Conservation (phyloP, 2,888 invertebrate species). For the Luffia ferchaultella region DNA sequence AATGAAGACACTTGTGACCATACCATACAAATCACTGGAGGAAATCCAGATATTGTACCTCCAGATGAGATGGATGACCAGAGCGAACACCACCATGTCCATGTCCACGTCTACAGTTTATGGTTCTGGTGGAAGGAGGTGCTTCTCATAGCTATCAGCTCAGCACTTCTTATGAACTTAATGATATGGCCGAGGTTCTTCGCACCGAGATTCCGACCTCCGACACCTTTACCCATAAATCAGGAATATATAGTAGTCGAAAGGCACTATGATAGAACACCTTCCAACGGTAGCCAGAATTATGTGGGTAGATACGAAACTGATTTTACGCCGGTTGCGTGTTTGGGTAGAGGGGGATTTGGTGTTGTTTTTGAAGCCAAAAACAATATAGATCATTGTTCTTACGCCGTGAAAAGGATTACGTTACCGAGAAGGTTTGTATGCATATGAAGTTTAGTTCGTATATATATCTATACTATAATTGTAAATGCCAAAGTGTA, state of each 20-base stretch:
- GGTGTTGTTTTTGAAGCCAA: slow-evolving; percentile 95
- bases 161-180: slow-evolving; percentile 75
- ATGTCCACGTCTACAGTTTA: slow-evolving; percentile 75
- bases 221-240: slow-evolving; percentile 26
- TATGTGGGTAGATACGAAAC: slow-evolving; percentile 75
- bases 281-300: slow-evolving; percentile 26
- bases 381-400: slow-evolving; percentile 93
- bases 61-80: slow-evolving; percentile 38
- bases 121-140: slow-evolving; percentile 89
- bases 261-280: slow-evolving; percentile 33
- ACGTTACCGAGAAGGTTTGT: slow-evolving; percentile 79
- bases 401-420: slow-evolving; percentile 95
- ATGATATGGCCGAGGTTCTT: slow-evolving; percentile 61
- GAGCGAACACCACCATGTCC: slow-evolving; percentile 69
- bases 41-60: slow-evolving; percentile 24
- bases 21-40: slow-evolving; percentile 42
- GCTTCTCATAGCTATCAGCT: slow-evolving; percentile 75
- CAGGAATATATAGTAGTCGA: slow-evolving; percentile 44
- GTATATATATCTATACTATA: too few relatives aligned
- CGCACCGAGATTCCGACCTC: slow-evolving; percentile 16
- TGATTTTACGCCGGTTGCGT: slow-evolving; percentile 85
- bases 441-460: too few relatives aligned
- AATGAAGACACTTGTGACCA: slow-evolving; percentile 60
- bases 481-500: too few relatives aligned
- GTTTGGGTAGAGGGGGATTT: slow-evolving; percentile 92